Base-by-base conservation (phyloP, 2,888 invertebrate species). In the Acrobasis consociella region DNA sequence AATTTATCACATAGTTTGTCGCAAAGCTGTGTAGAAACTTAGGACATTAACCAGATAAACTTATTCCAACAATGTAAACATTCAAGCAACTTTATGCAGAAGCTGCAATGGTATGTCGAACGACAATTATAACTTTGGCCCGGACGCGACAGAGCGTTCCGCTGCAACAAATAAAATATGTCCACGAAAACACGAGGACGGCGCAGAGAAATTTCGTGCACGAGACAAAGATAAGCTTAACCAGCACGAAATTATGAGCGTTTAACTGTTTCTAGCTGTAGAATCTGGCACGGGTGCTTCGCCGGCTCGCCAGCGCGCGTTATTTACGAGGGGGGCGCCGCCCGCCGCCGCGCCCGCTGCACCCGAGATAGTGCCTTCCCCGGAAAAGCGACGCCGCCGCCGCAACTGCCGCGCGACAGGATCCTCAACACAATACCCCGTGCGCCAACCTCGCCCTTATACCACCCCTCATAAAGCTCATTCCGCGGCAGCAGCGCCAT, bases 211-310 rank as follows among this genome's bases (percentile, higher is more conserved):
- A 88, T 89, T 91, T 89, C 89, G 89, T 91, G 87, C 86, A 90
- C 85, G 87, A 91, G 90, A 91, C 91, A 91, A 88, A 91, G 91
- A 92, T 91, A 92, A 91, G 91, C 91, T 91, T 91, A 92, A 92
- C 91, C 91, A 91, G 91, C 88, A 86, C 90, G 88, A 89, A 92
- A 91, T 92, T 92, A 92, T 92, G 92, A 91, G 91, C 91, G 89
- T 91, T 92, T 91, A 92, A 92, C 91, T 91, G 91, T 92, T 91
- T 91, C 91, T 91, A 92, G 91, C 90, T 87, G 90, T 89, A 91
- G 91, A 91, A 90, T 91, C 92, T 91, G 91, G 91, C 91, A 91
- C 91, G 89, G 89, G 87, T 84, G 91, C 91, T 89, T 91, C 89
- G 92, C 90, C 90, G 89, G 88, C 91, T 91, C 91, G 91, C 92